Percentiles rank a stretch among this genome's conserved stretches.
Evolutionary conservation across 2,797 vertebrate species (phyloP).

Genomic region (Apogon talboti): DNA sequence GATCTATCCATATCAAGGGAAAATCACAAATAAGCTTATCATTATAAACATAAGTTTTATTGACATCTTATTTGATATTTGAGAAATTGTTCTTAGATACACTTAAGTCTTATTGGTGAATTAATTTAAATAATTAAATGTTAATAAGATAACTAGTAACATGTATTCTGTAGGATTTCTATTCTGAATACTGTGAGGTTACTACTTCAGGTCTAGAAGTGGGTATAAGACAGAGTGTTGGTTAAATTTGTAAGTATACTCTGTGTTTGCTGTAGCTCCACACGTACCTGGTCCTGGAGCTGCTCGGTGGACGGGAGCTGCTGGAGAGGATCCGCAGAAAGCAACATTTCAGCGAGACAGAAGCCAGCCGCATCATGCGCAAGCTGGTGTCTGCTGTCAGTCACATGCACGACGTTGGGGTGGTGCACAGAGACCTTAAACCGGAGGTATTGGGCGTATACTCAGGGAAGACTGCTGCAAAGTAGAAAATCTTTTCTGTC

Average conservation of each 20-base stretch:
- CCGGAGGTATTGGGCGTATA: conserved; percentile 88
- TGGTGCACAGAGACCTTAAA: conserved; percentile 96
- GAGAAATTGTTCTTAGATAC: too few relatives aligned
- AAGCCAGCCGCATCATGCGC: conserved; percentile 97
- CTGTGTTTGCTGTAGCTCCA: conserved; percentile 86
- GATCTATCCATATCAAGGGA: too few relatives aligned
- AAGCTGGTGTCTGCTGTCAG: conserved; percentile 96
- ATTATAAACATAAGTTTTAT: too few relatives aligned
- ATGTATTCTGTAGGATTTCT: too few relatives aligned
- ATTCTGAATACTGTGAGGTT: too few relatives aligned
- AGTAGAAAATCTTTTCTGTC: conserved; percentile 11
- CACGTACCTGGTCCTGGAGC: conserved; percentile 95
- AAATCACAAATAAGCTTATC: too few relatives aligned
- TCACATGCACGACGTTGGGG: conserved; percentile 98
- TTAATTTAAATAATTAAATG: too few relatives aligned
- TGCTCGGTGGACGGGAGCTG: conserved; percentile 94
- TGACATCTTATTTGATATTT: too few relatives aligned
- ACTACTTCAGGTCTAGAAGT: neutral
- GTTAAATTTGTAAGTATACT: conserved; percentile 9
- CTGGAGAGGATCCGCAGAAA: conserved; percentile 96
- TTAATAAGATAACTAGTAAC: too few relatives aligned
- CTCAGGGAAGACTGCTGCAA: neutral
- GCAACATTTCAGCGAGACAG: conserved; percentile 96
- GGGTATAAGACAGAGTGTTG: neutral
- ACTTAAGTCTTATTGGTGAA: too few relatives aligned